These are phyloP conservation scores for Petrolisthes cinctipes DNA, from an alignment of 2,888 invertebrate genomes.

Conservation along the genomic window DNA sequence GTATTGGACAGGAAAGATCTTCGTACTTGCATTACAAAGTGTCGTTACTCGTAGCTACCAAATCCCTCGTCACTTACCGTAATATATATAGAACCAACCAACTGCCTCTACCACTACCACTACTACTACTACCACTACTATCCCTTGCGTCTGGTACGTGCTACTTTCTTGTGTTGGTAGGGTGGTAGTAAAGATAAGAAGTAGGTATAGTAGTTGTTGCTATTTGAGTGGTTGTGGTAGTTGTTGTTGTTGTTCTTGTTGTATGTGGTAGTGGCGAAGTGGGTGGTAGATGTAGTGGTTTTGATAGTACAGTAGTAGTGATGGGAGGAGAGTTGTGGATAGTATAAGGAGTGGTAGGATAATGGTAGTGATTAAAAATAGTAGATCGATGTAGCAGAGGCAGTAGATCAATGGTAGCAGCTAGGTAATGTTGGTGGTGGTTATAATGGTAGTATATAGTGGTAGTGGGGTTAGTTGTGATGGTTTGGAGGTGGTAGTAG, in stretches of 20 bases:
- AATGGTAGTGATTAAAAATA: no score
- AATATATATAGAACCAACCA: no score
- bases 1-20: no score
- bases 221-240: not conserved
- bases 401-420: no score
- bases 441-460: not conserved
- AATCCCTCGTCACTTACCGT: no score
- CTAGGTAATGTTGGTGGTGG: not conserved
- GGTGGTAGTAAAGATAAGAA: not conserved
- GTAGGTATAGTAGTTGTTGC: not conserved
- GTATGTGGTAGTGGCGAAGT: not conserved
- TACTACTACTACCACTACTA: no score
- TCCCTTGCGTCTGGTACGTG: no score
- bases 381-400: no score
- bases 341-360: not conserved
- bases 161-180: no score
- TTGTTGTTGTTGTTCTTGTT: not conserved
- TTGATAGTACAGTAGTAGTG: not conserved
- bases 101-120: no score
- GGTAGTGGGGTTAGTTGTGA: not conserved
- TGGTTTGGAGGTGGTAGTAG: constrained; percentile 10
- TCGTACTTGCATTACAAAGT: no score
- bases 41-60: no score
- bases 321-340: not conserved
- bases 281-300: not conserved